Base-by-base conservation (phyloP, 2,113 vertebrate species). In the Rhagologus leucostigma region DNA sequence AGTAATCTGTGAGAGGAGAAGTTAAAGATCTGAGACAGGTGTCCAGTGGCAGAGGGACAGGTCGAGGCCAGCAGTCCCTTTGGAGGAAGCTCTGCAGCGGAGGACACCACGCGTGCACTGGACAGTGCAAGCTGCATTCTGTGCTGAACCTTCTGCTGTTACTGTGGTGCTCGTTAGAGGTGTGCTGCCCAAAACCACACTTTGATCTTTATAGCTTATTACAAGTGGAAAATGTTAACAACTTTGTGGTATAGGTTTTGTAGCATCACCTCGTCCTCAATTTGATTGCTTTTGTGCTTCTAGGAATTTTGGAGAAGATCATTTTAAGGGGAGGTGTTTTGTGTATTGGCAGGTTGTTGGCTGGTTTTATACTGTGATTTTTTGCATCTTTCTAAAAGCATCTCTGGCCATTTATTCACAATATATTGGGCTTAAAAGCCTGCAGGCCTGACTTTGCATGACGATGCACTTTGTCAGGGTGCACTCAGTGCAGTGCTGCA, bases 31-130 rank as follows among this genome's bases (percentile, higher is more conserved):
- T 27, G 11, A 16, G 6, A 2, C 32, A 59, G 47, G 26, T 55
- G 42, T 37, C n/a, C 46, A 39, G 16, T 0, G 19, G 32, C 55
- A 76, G 42, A 44, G 42, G 30, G 16, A 20, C 11, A 29, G 37
- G 8, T 23, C 1, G 10, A 35, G 33, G 16, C 39, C 59, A 68
- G 42, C 47, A 56, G 23, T 16, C 10, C 21, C 42, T 56, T 20
- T 59, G 57, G 42, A 80, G 52, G 11, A 46, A 74, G 5, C 17
- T 75, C 27, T 46, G 56, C 56, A 46, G 52, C 60, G 27, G 27
- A 47, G 32, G 8, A 3, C 13, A 17, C 4, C 44, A 9, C 2
- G 0, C 13, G 11, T 5, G 59, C 11, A 6, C 17, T 37, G 62
- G 23, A 11, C 15, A 80, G 0, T 52, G 29, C 39, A 46, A 2